Conservation (phyloP, 2,797 vertebrate species). For the Adelosebastes latens region DNA sequence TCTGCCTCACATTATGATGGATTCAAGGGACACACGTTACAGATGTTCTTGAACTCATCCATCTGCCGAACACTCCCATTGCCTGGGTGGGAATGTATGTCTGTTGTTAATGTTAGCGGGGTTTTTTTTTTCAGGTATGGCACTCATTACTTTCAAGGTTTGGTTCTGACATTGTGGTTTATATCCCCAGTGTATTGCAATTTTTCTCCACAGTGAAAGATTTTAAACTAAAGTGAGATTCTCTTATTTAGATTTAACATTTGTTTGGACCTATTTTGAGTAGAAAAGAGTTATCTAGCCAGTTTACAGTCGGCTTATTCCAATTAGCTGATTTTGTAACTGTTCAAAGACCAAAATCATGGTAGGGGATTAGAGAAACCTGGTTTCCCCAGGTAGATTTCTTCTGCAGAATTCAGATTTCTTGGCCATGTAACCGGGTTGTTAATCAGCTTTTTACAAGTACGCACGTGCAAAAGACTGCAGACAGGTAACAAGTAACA, state of each 20-base stretch:
- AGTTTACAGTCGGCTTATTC: not conserved
- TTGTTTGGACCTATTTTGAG: not conserved
- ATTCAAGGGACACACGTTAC: not conserved
- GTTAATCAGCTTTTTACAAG: not conserved
- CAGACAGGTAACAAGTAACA: not conserved
- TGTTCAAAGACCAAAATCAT: not conserved
- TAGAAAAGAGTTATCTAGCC: not conserved
- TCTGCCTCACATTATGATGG: constrained; percentile 13
- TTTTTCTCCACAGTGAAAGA: not conserved
- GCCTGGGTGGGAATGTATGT: not conserved
- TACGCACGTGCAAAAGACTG: not conserved
- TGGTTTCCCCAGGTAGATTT: not conserved
- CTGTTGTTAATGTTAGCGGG: not conserved
- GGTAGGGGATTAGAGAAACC: not conserved
- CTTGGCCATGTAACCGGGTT: not conserved
- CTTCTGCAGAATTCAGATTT: not conserved
- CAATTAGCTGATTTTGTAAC: too few relatives aligned
- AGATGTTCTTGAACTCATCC: not conserved
- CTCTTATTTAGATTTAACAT: not conserved
- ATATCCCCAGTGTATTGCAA: not conserved
- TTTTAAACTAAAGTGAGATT: constrained; percentile 14
- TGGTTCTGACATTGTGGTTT: constrained; percentile 4
- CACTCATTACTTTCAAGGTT: constrained; percentile 15
- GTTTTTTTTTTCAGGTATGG: not conserved
- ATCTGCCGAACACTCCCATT: not conserved